Evolutionary conservation across 2,113 vertebrate species (phyloP), one percentile per base, ranked within the genome.

Genomic region (Cynoglossus semilaevis): DNA sequence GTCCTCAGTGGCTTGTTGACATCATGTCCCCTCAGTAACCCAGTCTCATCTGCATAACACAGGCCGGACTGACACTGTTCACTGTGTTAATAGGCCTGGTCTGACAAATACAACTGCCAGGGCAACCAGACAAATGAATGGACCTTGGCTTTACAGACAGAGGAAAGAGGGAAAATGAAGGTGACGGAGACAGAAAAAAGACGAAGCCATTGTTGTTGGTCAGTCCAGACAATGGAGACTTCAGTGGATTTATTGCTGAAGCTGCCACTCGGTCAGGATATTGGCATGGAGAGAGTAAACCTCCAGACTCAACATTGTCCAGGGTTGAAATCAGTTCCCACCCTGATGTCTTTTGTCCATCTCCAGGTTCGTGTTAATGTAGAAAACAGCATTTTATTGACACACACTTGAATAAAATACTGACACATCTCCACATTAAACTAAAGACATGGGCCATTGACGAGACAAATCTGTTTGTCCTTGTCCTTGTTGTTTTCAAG

Each of bases 41-140:
- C 85, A 82, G 86, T 85, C 82, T 74, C 62, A 93, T 92, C 91
- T 93, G 76, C 91, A 92, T 94, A 85, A 87, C 89, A 90, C 87
- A 90, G 81, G 88, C 78, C 67, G 6, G 59, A 59, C 62, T 53
- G 35, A 65, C n/a, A n/a, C 87, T 82, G 81, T 92, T 92, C 85
- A 82, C 74, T 85, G 87, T 92, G 85, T 92, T 92, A 93, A 93
- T 87, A 91, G 91, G 89, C 83, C 78, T 29, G 70, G 86, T 79
- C 76, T 70, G 71, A 91, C 88, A 90, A 91, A 90, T 84, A 89
- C 92, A 91, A 84, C 88, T 80, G 78, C 91, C 88, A 82, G 65
- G 70, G 74, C 19, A 60, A 74, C 79, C 70, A 41, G 84, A 83
- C 80, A 82, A 90, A 88, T 91, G 50, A 41, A 12, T 38, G 73